Conservation (phyloP, 1,140 invertebrate genomes). For the Papilio dardanus region DNA sequence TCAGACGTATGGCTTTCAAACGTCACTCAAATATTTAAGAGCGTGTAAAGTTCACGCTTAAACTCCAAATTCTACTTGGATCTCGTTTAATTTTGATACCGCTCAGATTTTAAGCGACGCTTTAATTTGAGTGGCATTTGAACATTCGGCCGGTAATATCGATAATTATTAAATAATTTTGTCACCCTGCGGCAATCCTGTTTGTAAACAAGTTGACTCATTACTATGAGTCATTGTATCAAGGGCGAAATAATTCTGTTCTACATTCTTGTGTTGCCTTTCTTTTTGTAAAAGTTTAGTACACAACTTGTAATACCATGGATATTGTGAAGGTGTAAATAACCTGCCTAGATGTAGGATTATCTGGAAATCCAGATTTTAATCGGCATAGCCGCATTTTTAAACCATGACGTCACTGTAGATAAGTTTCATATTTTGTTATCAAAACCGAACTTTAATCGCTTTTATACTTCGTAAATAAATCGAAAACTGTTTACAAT, state of each 20-base stretch:
- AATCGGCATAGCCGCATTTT: background rate
- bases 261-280: conserved; percentile 34
- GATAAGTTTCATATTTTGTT: background rate
- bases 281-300: too few relatives aligned
- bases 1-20: too few relatives aligned
- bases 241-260: conserved; percentile 44
- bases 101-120: too few relatives aligned
- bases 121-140: too few relatives aligned
- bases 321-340: background rate
- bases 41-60: too few relatives aligned
- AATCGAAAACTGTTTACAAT: background rate
- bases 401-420: background rate
- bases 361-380: background rate
- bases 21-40: too few relatives aligned
- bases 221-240: conserved; percentile 46
- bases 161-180: too few relatives aligned
- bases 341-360: too few relatives aligned
- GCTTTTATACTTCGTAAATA: background rate
- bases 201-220: conserved; percentile 45
- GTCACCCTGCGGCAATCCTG: conserved; percentile 36
- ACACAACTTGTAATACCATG: background rate
- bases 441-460: background rate
- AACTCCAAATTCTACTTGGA: too few relatives aligned
- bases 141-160: too few relatives aligned
- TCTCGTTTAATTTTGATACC: too few relatives aligned